These are phyloP conservation scores for Xiphophorus maculatus DNA, from an alignment of 2,113 vertebrate genomes.

Conservation along the genomic window DNA sequence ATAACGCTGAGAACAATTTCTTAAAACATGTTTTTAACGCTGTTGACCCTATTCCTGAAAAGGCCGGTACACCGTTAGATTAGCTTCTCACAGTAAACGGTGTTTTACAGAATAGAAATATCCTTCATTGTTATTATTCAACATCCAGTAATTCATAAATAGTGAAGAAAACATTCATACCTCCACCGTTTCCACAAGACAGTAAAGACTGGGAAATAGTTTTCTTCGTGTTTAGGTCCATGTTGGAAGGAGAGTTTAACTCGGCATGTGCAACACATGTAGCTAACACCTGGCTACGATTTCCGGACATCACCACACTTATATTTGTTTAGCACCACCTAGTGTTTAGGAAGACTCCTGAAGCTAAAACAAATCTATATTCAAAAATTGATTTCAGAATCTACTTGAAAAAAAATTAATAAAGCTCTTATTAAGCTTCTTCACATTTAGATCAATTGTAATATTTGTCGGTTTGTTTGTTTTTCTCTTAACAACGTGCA, in stretches of 20 bases:
- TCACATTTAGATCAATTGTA: no score
- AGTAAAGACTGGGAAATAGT: slow-evolving; percentile 75
- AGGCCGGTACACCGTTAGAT: no score
- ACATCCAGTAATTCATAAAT: no score
- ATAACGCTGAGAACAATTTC: no score
- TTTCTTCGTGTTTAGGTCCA: slow-evolving; percentile 58
- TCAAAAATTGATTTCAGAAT: not conserved
- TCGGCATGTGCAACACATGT: slow-evolving; percentile 29
- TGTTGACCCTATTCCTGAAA: no score
- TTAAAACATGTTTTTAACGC: no score
- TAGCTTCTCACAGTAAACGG: no score
- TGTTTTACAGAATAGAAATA: no score
- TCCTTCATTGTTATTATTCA: no score
- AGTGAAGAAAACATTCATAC: slow-evolving; percentile 46
- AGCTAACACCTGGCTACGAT: slow-evolving; percentile 30
- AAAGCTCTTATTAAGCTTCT: not conserved
- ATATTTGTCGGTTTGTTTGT: no score
- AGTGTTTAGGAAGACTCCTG: not conserved
- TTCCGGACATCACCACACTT: fast-evolving
- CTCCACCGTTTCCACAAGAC: slow-evolving; percentile 70
- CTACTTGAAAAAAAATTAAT: not conserved
- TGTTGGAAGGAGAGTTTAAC: slow-evolving; percentile 1
- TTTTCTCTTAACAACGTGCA: no score
- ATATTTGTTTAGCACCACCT: slow-evolving; percentile 35
- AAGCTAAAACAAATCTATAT: not conserved